phyloP scores from a whole-genome alignment of 2,888 invertebrate species.

The Lasioglossum figueresi region DNA sequence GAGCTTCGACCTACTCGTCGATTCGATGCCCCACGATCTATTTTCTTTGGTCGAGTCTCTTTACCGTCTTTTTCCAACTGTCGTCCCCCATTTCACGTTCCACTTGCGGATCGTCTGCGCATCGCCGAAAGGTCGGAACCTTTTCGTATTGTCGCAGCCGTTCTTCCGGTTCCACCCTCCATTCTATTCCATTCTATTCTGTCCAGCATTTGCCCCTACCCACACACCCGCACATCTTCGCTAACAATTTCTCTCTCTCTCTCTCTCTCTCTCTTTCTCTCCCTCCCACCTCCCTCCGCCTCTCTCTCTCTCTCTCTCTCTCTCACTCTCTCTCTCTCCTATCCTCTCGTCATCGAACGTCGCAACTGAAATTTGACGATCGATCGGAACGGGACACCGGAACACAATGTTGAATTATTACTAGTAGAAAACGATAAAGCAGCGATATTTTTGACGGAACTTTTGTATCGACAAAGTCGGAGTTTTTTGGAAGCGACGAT shows the following conservation, averaged over 20 bases:
- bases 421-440: constrained; percentile 67
- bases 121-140: not conserved
- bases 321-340: not conserved
- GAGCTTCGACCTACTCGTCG: constrained; percentile 12
- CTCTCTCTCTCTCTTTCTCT: not conserved
- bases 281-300: not conserved
- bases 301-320: not conserved
- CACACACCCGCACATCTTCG: not conserved
- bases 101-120: not conserved
- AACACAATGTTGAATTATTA: constrained; percentile 52
- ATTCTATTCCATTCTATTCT: not conserved
- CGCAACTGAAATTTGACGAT: not conserved
- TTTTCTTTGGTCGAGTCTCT: not conserved
- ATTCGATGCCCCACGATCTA: not conserved
- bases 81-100: not conserved
- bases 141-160: not conserved
- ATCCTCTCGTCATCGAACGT: constrained; percentile 11
- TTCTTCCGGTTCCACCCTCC: not conserved
- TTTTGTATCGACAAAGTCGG: constrained; percentile 75
- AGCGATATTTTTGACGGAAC: constrained; percentile 78
- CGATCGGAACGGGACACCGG: constrained; percentile 52
- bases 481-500: constrained; percentile 70
- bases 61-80: not conserved
- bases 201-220: not conserved
- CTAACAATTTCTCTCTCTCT: not conserved